A percentile compares a stretch with the other conserved stretches of the same genome.
Evolutionary conservation across 1,140 invertebrate species (phyloP).

Genomic region (Drosophila guanche): DNA sequence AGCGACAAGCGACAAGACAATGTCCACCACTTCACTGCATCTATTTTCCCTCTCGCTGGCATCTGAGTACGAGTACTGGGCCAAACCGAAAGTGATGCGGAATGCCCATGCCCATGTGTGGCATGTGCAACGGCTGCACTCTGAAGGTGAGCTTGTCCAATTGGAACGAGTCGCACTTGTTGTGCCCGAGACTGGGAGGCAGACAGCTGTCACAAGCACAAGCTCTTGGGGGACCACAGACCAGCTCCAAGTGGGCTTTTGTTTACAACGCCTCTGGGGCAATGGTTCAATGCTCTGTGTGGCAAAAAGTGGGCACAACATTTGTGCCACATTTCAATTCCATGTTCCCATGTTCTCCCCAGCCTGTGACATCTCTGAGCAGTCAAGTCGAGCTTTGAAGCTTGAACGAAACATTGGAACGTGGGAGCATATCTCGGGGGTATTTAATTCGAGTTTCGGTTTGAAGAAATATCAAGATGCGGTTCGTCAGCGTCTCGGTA

Average conservation of each 20-base stretch:
- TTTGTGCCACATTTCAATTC: not conserved
- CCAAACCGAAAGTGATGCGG: slow-evolving; percentile 68
- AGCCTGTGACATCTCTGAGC: slow-evolving; percentile 15
- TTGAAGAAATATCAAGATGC: slow-evolving; percentile 49
- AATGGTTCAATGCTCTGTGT: slow-evolving; percentile 33
- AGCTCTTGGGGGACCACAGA: slow-evolving; percentile 21
- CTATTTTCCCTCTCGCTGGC: slow-evolving; percentile 14
- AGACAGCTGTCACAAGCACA: slow-evolving; percentile 34
- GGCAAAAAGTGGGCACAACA: not conserved
- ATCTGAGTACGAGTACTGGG: slow-evolving; percentile 42
- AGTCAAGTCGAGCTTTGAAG: slow-evolving; percentile 20
- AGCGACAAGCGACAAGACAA: slow-evolving; percentile 11
- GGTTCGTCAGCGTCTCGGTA: slow-evolving; percentile 59
- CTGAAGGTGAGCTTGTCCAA: slow-evolving; percentile 63
- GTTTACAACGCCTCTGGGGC: slow-evolving; percentile 26
- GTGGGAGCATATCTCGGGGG: slow-evolving; percentile 26
- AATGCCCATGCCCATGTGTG: slow-evolving; percentile 9
- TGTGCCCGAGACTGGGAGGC: slow-evolving; percentile 19
- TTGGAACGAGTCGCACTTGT: slow-evolving; percentile 59
- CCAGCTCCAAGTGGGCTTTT: slow-evolving; percentile 27
- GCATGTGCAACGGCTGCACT: slow-evolving; percentile 25
- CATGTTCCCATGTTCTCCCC: slow-evolving; percentile 5
- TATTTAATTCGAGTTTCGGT: slow-evolving; percentile 5
- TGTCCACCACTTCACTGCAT: not conserved
- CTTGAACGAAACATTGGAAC: slow-evolving; percentile 9